Percentiles rank a stretch among this genome's conserved stretches.
These are phyloP conservation scores for Bradypodion ventrale DNA, from an alignment of 2,797 vertebrate species.

Conservation along the genomic window DNA sequence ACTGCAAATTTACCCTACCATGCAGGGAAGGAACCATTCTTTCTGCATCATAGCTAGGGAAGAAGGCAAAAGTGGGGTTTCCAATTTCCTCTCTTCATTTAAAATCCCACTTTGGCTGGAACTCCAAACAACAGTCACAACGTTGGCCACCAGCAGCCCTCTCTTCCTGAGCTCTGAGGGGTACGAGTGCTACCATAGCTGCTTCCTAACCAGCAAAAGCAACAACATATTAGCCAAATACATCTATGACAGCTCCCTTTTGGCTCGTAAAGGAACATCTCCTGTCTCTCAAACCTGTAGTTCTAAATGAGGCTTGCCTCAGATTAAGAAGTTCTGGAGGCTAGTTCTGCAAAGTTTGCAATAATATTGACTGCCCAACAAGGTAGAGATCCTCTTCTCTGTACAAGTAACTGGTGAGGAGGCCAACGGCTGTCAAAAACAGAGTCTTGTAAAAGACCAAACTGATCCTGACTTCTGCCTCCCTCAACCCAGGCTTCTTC, in stretches of 20 bases:
- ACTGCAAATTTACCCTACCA: background rate
- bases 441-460: too few species aligned
- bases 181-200: background rate
- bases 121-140: too few species aligned
- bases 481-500: background rate
- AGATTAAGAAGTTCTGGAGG: background rate
- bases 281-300: background rate
- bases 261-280: background rate
- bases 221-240: too few species aligned
- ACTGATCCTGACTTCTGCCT: too few species aligned
- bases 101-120: background rate
- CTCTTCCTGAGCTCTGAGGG: background rate
- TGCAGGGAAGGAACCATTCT: too few species aligned
- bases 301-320: background rate
- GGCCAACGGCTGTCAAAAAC: background rate
- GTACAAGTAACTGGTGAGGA: background rate
- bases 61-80: background rate
- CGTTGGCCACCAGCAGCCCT: background rate
- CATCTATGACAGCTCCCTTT: background rate
- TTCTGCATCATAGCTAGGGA: background rate
- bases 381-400: too few species aligned
- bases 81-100: slow-evolving; percentile 8
- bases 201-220: too few species aligned
- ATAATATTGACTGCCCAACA: too few species aligned
- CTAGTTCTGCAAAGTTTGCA: background rate